Conservation (phyloP, 2,113 vertebrate species). For the Boleophthalmus pectinirostris region DNA sequence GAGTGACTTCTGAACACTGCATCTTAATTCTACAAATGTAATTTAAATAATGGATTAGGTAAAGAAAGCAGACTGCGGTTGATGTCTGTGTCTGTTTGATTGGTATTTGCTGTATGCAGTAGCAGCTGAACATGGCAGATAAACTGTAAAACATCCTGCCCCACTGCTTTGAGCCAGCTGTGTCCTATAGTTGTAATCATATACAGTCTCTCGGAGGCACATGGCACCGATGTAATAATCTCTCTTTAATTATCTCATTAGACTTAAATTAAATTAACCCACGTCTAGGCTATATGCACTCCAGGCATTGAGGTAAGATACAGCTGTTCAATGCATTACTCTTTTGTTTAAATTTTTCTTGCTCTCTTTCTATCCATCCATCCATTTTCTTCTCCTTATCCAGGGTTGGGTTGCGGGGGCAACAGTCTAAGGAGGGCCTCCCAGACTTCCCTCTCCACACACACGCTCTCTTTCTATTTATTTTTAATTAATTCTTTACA, state of each 20-base stretch:
- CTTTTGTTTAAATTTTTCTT: neutral
- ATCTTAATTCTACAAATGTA: constrained; percentile 3
- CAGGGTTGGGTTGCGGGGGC: too few relatives aligned
- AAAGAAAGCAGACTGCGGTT: neutral
- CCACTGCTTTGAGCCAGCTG: constrained; percentile 40
- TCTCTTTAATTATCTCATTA: constrained; percentile 64
- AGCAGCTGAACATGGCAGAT: constrained; percentile 42
- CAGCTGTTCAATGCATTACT: neutral
- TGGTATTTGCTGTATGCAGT: constrained; percentile 1
- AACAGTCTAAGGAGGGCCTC: too few relatives aligned
- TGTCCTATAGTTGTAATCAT: constrained; percentile 41
- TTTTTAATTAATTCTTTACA: too few relatives aligned
- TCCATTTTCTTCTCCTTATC: too few relatives aligned
- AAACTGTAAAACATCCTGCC: constrained; percentile 14
- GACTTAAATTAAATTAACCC: constrained; percentile 47
- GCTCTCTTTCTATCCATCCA: neutral
- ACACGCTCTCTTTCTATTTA: too few relatives aligned
- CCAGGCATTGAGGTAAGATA: neutral
- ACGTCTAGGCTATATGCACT: constrained; percentile 18
- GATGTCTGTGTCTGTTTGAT: neutral
- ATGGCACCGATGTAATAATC: constrained; percentile 42
- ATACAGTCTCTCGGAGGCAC: constrained; percentile 13
- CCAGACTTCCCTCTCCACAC: too few relatives aligned
- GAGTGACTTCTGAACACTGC: neutral
- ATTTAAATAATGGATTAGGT: neutral